Evolutionary conservation across 1,140 invertebrate species (phyloP), one percentile per base, ranked within the genome.

Genomic region (Drosophila lacteicornis): DNA sequence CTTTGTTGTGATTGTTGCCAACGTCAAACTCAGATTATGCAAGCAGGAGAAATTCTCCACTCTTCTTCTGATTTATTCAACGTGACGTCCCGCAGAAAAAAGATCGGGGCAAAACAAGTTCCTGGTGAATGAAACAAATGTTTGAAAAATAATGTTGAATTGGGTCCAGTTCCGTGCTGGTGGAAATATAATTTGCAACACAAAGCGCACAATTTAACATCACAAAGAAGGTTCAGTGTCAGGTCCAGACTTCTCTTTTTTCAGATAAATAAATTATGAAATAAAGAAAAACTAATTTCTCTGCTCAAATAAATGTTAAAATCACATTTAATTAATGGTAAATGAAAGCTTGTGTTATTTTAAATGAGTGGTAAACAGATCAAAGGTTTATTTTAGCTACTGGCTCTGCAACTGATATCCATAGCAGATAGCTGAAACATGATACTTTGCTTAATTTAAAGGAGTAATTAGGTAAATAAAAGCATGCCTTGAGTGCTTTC

Each of bases 1-100:
- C 67, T 50, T 73, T 73, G 51, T 73, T 59, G 69, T 59, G 67
- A 71, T 59, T 69, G 67, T 73, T 59, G 45, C 67, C 55, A 59
- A 74, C 71, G 70, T 56, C 71, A 75, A 75, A 63, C 45, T 42
- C 71, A 75, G 71, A 60, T 73, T 74, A 60, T 73, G 70, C 70
- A 74, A 73, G 22, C 30, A 50, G 13, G 30, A 22, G 51, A 56
- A 59, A 45, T 51, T 38, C 55, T 17, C 40, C 2, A 25, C 33
- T 33, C 22, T 30, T 6, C 33, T 40, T 36, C 3, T 70, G 40
- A 68, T 55, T 68, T 55, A 68, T 68, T 56, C 22, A 70, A 70
- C 36, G 33, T 68, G 63, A 68, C 49, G 49, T 9, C 4, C 17
- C 15, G 25, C 17, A 2, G 38, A 38, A 55, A 45, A 38, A 47